A percentile compares a stretch with the other conserved stretches of the same genome.
These are phyloP conservation scores for Eutolmus rufibarbis DNA, from an alignment of 2,888 invertebrate genomes.

Conservation along the genomic window DNA sequence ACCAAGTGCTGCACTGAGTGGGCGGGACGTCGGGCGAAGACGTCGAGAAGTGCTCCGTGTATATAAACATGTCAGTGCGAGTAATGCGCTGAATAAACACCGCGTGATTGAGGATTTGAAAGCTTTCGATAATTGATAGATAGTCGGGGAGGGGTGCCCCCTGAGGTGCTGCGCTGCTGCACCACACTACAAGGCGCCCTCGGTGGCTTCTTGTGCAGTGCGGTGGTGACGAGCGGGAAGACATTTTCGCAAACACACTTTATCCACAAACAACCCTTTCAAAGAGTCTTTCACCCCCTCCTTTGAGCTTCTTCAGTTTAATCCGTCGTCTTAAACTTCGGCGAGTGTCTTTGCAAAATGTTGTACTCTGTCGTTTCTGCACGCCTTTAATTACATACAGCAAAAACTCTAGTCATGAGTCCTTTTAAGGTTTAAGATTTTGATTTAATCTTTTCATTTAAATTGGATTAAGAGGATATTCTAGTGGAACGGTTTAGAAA, in stretches of 20 bases:
- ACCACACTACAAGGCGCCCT: not conserved
- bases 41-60: slow-evolving; percentile 16
- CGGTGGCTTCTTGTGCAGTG: not conserved
- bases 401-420: not conserved
- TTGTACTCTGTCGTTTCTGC: not conserved
- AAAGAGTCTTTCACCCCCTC: not conserved
- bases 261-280: not conserved
- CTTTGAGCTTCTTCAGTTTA: not conserved
- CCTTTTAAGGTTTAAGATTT: not conserved
- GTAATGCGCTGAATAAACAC: slow-evolving; percentile 39
- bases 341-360: not conserved
- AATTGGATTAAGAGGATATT: no score
- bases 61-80: slow-evolving; percentile 36
- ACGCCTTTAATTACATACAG: not conserved
- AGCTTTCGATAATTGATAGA: slow-evolving; percentile 39
- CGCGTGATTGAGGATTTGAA: slow-evolving; percentile 39
- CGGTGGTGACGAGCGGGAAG: not conserved
- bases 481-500: no score
- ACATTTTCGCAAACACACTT: slow-evolving; percentile 1
- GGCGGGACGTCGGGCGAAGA: slow-evolving; percentile 1
- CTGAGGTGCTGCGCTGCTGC: not conserved
- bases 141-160: not conserved
- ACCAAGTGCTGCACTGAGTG: slow-evolving; percentile 6
- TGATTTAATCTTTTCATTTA: not conserved
- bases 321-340: not conserved